phyloP scores from a whole-genome alignment of 2,113 vertebrate species.

The Chloropsis cyanopogon region DNA sequence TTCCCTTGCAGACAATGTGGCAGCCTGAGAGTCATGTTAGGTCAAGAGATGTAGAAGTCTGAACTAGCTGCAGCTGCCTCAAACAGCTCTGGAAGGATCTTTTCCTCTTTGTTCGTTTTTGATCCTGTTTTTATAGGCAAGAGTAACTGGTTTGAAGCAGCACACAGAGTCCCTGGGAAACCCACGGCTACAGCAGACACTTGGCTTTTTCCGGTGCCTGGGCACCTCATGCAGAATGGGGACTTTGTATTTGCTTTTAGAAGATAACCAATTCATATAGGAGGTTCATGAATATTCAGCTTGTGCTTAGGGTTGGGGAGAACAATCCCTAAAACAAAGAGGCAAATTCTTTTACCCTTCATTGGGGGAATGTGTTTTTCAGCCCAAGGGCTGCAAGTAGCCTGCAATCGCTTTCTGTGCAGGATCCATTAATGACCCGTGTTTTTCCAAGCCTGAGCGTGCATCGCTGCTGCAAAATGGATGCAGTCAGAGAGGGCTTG shows the following conservation, averaged over 20 bases:
- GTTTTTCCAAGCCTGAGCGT: not conserved
- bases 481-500: not conserved
- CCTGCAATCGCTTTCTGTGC: not conserved
- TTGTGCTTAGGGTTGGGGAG: not conserved
- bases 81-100: slow-evolving; percentile 26
- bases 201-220: not conserved
- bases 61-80: slow-evolving; percentile 60
- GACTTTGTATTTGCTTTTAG: slow-evolving; percentile 35
- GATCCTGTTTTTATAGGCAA: slow-evolving; percentile 61
- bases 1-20: not conserved
- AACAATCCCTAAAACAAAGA: slow-evolving; percentile 51
- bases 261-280: slow-evolving; percentile 47
- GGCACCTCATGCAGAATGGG: slow-evolving; percentile 30
- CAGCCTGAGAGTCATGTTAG: slow-evolving; percentile 38
- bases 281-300: slow-evolving; percentile 55
- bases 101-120: slow-evolving; percentile 51
- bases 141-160: slow-evolving; percentile 43
- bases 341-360: slow-evolving; percentile 39
- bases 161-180: slow-evolving; percentile 60
- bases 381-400: not conserved
- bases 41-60: slow-evolving; percentile 46
- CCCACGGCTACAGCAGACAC: slow-evolving; percentile 4
- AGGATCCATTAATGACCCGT: not conserved
- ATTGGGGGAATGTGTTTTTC: not conserved
- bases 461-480: not conserved